Evolutionary conservation across 2,888 invertebrate species (phyloP), one percentile per base, ranked within the genome.

Genomic region (Lacanobia oleracea): DNA sequence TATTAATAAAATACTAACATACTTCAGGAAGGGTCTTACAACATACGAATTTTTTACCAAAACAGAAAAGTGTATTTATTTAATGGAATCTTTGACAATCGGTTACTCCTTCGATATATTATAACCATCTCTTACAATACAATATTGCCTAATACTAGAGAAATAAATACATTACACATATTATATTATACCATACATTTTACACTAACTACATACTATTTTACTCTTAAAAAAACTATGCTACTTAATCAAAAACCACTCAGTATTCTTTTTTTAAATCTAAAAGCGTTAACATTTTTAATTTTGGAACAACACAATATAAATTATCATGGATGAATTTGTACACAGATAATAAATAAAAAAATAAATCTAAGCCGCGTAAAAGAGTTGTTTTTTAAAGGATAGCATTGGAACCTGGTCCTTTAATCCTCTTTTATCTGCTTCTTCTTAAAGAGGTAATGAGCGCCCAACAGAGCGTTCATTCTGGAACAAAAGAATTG

Each of bases 391-490:
- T 65, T 75, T 73, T 79, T 79, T 62, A 78, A 69, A 68, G 75
- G 72, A 75, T 70, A 73, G 69, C 67, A 51, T 71, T 78, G 71
- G 64, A 74, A 75, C 76, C 43, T 75, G 77, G 66, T 74, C 81
- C 64, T 66, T 88, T 91, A 94, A 67, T 93, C 92, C 84, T 89
- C 86, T 86, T 89, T 90, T 57, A 79, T 77, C 83, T 88, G 83
- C 85, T 90, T 92, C 91, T 91, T 93, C 91, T 90, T 93, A 78
- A 94, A 89, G 86, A 94, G 89, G 89, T 91, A 94, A 93, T 94
- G 94, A 94, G 92, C 91, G 88, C 94, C 93, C 65, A 90, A 72
- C 56, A 93, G 65, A 72, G 93, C 93, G 86, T 92, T 94, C 95
- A 94, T 89, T 93, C 95, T 95, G 95, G 33, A 95, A 95, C 89